phyloP scores from a whole-genome alignment of 2,888 invertebrate species.

The Meganola albula region DNA sequence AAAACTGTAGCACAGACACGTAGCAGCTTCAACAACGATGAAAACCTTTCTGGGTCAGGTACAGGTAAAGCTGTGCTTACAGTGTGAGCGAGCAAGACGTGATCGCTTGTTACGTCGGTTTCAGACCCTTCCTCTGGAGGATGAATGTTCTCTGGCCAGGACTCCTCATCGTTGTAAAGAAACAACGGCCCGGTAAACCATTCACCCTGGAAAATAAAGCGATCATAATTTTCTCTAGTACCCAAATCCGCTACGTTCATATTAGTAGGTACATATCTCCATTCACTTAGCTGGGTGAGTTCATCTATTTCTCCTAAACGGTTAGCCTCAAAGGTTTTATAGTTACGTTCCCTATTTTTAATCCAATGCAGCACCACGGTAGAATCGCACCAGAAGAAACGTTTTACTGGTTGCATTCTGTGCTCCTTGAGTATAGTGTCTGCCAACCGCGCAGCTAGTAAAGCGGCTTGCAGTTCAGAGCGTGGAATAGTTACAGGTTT shows the following conservation, averaged over 20 bases:
- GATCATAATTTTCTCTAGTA: conserved; percentile 5
- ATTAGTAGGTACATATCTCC: conserved; percentile 12
- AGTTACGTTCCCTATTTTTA: too few relatives aligned
- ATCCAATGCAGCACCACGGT: too few relatives aligned
- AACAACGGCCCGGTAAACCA: conserved; percentile 5
- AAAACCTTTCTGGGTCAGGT: conserved; percentile 4
- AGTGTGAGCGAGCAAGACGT: too few relatives aligned
- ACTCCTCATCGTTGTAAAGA: background rate
- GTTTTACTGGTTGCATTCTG: too few relatives aligned
- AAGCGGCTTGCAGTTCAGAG: conserved; percentile 1
- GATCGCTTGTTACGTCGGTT: too few relatives aligned
- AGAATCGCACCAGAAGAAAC: too few relatives aligned
- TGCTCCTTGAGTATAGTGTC: conserved; percentile 7
- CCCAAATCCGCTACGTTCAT: conserved; percentile 10
- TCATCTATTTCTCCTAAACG: too few relatives aligned
- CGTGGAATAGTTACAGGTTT: background rate
- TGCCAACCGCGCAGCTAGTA: conserved; percentile 3
- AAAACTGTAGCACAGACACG: background rate
- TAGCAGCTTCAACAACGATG: conserved; percentile 3
- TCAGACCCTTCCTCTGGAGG: too few relatives aligned
- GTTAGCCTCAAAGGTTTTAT: too few relatives aligned
- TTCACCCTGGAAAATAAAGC: background rate
- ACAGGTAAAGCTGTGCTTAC: too few relatives aligned
- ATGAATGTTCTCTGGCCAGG: too few relatives aligned
- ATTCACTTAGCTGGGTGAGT: conserved; percentile 6